Evolutionary conservation across 1,140 invertebrate species (phyloP).

Genomic region (Zaprionus ghesquierei): DNA sequence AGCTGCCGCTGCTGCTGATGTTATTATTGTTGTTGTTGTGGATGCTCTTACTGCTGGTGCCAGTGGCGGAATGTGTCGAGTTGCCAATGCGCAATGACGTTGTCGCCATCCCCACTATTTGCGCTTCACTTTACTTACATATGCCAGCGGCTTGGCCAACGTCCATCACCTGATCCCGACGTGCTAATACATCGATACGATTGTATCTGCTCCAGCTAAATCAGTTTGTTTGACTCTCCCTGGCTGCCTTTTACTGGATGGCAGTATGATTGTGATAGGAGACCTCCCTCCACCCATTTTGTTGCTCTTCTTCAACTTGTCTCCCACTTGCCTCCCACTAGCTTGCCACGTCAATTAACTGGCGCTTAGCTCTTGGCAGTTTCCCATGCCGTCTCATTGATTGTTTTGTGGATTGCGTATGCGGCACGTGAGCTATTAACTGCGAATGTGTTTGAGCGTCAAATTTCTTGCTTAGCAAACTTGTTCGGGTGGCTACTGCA

Average conservation of each 20-base stretch:
- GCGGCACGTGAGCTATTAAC: constrained; percentile 22
- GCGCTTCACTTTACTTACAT: constrained; percentile 59
- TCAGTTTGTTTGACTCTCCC: background rate
- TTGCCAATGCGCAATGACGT: constrained; percentile 30
- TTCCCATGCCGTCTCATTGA: constrained; percentile 32
- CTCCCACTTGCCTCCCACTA: background rate
- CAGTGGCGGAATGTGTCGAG: constrained; percentile 52
- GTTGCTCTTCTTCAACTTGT: background rate
- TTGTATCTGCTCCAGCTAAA: constrained; percentile 12
- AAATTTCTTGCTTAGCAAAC: background rate
- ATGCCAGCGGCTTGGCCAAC: constrained; percentile 54
- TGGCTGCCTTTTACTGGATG: background rate
- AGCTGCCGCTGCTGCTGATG: constrained; percentile 46
- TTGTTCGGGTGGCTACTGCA: background rate
- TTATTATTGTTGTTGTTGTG: constrained; percentile 12
- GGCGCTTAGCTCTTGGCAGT: constrained; percentile 32
- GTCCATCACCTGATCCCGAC: constrained; percentile 70
- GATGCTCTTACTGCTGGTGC: constrained; percentile 14
- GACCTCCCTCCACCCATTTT: background rate
- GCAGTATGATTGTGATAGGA: background rate
- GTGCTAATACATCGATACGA: constrained; percentile 63
- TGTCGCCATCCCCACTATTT: constrained; percentile 31
- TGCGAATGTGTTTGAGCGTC: background rate
- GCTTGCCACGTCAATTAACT: constrained; percentile 53
- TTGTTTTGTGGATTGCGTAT: constrained; percentile 43